These are phyloP conservation scores for Paramormyrops hopkinsi DNA, from an alignment of 2,797 vertebrate species.

Conservation along the genomic window DNA sequence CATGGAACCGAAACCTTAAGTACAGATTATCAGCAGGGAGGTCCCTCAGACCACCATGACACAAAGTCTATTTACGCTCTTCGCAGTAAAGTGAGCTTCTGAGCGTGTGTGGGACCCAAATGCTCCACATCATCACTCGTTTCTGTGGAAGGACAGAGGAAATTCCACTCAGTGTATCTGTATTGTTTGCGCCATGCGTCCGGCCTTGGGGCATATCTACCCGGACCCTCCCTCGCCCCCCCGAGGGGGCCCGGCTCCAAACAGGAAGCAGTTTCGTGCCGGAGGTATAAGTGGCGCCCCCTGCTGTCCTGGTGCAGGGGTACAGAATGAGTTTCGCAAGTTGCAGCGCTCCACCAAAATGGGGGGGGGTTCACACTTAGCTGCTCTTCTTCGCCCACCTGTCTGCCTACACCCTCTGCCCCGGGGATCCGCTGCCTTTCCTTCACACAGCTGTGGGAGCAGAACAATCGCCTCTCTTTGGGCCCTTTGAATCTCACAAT, in stretches of 20 bases:
- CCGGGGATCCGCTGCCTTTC: background rate
- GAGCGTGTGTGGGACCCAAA: constrained; percentile 38
- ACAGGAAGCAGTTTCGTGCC: constrained; percentile 1
- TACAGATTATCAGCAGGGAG: background rate
- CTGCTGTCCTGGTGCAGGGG: background rate
- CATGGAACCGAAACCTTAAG: background rate
- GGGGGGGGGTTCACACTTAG: background rate
- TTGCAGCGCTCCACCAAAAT: background rate
- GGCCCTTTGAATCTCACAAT: background rate
- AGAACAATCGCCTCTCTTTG: background rate
- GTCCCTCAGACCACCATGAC: background rate
- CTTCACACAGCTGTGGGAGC: background rate
- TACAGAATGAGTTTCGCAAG: background rate
- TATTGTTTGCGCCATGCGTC: background rate
- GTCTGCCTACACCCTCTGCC: background rate
- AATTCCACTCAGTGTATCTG: background rate
- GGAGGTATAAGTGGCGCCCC: background rate
- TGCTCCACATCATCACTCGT: constrained; percentile 28
- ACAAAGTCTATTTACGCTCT: constrained; percentile 32
- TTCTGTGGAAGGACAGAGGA: background rate
- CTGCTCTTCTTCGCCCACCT: background rate
- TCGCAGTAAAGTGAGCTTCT: constrained; percentile 48
- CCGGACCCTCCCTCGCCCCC: background rate
- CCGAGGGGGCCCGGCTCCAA: background rate
- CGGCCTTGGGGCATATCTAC: background rate